Conservation (phyloP, 2,113 vertebrate species). For the Formicarius rufipectus region DNA sequence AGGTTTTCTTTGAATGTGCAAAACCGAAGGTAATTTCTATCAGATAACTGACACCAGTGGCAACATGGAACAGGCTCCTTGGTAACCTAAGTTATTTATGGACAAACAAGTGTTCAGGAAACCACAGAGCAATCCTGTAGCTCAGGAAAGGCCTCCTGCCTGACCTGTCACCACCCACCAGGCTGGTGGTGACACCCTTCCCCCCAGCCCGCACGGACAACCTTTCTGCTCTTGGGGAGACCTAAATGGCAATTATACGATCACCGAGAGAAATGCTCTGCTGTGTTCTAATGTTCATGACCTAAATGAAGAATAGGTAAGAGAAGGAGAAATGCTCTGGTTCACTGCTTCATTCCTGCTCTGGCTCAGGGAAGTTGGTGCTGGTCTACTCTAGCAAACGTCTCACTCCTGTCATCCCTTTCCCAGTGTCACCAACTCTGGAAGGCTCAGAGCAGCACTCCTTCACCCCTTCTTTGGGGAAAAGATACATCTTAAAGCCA, state of each 20-base stretch:
- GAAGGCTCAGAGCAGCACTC: not conserved
- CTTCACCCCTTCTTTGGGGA: accelerated
- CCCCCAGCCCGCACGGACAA: not conserved
- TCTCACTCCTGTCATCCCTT: not conserved
- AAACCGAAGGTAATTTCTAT: not conserved
- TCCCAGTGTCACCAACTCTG: not conserved
- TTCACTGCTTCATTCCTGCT: not conserved
- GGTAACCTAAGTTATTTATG: not conserved
- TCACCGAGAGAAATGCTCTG: not conserved
- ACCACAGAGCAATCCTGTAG: not conserved
- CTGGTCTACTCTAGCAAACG: not conserved
- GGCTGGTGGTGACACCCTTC: not conserved
- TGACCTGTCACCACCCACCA: not conserved
- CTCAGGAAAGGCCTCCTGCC: not conserved
- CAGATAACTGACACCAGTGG: not conserved
- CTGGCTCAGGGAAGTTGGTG: not conserved
- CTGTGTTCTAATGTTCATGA: not conserved
- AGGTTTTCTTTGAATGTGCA: not conserved
- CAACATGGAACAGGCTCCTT: not conserved
- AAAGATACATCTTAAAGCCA: not conserved
- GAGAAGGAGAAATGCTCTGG: not conserved
- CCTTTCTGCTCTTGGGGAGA: not conserved
- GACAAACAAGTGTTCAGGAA: not conserved
- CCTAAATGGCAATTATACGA: not conserved
- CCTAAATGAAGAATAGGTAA: not conserved